Evolutionary conservation across 2,113 vertebrate genomes (phyloP).

Genomic region (Muntiacus muntjak): DNA sequence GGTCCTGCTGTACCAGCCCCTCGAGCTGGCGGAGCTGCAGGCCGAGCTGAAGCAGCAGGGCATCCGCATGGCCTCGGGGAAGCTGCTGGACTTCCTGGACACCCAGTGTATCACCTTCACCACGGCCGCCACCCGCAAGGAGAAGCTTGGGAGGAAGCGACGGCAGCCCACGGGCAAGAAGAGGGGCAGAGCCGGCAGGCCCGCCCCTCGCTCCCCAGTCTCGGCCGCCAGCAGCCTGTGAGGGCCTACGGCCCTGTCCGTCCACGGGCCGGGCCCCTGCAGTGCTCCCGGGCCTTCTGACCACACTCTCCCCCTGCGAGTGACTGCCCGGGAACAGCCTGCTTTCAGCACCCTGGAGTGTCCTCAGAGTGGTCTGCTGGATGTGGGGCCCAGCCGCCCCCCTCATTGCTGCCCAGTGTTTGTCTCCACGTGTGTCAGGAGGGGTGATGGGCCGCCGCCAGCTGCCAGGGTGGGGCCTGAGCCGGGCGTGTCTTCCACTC

Average conservation of each 20-base stretch:
- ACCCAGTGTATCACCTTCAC: conserved; percentile 93
- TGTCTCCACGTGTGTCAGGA: background rate
- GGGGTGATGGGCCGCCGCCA: background rate
- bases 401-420: background rate
- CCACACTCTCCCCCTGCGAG: background rate
- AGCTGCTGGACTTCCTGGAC: conserved; percentile 92
- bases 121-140: conserved; percentile 84
- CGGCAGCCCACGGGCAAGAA: conserved; percentile 55
- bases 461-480: background rate
- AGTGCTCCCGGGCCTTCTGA: background rate
- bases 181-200: conserved; percentile 20
- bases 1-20: conserved; percentile 91
- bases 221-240: background rate
- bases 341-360: background rate
- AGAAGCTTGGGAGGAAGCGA: conserved; percentile 42
- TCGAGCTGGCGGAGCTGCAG: conserved; percentile 89
- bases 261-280: background rate
- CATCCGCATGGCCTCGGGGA: conserved; percentile 85
- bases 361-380: background rate
- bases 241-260: accelerated
- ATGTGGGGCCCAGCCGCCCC: background rate
- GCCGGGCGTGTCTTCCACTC: background rate
- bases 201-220: background rate
- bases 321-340: background rate
- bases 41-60: conserved; percentile 85